Conservation (phyloP, 2,797 vertebrate genomes). For the Pseudochaenichthys georgianus region DNA sequence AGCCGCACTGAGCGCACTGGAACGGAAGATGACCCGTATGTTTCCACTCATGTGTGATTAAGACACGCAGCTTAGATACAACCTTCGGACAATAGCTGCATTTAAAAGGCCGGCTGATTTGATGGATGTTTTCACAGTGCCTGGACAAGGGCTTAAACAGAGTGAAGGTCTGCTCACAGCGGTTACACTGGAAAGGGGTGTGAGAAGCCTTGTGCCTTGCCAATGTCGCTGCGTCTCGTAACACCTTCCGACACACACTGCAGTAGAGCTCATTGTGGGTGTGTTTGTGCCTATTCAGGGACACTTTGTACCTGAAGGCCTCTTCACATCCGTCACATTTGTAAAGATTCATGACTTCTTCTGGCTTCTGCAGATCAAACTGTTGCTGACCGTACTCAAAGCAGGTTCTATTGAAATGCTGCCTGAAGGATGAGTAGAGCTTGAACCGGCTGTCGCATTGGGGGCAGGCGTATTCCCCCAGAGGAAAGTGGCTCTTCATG, state of each 20-base stretch:
- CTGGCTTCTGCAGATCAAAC: conserved; percentile 20
- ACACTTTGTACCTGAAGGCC: conserved; percentile 60
- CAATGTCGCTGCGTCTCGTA: conserved; percentile 44
- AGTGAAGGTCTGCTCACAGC: conserved; percentile 63
- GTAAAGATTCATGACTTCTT: conserved; percentile 24
- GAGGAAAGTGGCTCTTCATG: conserved; percentile 73
- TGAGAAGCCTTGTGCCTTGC: conserved; percentile 70
- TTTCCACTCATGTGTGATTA: conserved; percentile 73
- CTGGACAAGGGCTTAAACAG: conserved; percentile 59
- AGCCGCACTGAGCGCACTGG: conserved; percentile 58
- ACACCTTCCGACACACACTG: conserved; percentile 64
- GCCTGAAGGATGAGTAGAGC: conserved; percentile 43
- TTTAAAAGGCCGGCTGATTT: conserved; percentile 54
- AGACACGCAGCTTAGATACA: conserved; percentile 20
- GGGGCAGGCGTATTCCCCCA: conserved; percentile 58
- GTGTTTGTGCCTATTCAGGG: conserved; percentile 59
- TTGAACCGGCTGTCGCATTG: conserved; percentile 59
- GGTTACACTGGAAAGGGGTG: conserved; percentile 66
- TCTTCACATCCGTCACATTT: conserved; percentile 62
- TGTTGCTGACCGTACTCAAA: conserved; percentile 52
- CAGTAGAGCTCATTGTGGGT: conserved; percentile 74
- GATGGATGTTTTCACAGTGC: conserved; percentile 64
- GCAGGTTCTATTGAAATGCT: conserved; percentile 66
- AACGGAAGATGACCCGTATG: conserved; percentile 67
- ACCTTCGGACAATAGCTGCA: conserved; percentile 62